A percentile compares a stretch with the other conserved stretches of the same genome.
phyloP scores from a whole-genome alignment of 2,113 vertebrate genomes.

The Ellobius talpinus region DNA sequence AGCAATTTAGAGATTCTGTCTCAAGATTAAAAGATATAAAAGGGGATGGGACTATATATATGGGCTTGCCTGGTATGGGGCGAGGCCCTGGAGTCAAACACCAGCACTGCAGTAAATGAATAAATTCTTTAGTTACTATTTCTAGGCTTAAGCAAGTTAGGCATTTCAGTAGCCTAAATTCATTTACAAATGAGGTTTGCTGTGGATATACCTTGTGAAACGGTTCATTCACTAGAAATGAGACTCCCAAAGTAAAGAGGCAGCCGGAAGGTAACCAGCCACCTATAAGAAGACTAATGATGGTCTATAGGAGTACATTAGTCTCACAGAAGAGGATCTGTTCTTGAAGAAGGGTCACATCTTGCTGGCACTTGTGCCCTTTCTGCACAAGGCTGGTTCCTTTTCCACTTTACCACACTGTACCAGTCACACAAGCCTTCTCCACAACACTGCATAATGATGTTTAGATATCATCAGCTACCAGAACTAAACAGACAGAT shows the following conservation, averaged over 20 bases:
- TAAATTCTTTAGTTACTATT: neutral
- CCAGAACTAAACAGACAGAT: neutral
- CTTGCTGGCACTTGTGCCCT: neutral
- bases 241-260: neutral
- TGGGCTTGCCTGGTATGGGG: neutral
- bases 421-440: neutral
- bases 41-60: neutral
- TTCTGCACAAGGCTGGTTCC: neutral
- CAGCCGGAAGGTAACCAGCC: neutral
- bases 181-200: slow-evolving; percentile 3
- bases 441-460: neutral
- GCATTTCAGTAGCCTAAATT: neutral
- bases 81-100: neutral
- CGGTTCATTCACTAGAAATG: neutral
- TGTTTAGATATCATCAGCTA: neutral
- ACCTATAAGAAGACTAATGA: neutral
- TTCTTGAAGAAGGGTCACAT: neutral
- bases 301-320: neutral
- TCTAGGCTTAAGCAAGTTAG: neutral
- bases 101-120: neutral
- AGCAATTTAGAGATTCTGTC: neutral
- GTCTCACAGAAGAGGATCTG: neutral
- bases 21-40: neutral
- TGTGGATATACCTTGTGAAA: neutral
- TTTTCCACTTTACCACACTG: neutral